A percentile compares a stretch with the other conserved stretches of the same genome.
Evolutionary conservation across 2,888 invertebrate species (phyloP).

Genomic region (Catocala sponsa): DNA sequence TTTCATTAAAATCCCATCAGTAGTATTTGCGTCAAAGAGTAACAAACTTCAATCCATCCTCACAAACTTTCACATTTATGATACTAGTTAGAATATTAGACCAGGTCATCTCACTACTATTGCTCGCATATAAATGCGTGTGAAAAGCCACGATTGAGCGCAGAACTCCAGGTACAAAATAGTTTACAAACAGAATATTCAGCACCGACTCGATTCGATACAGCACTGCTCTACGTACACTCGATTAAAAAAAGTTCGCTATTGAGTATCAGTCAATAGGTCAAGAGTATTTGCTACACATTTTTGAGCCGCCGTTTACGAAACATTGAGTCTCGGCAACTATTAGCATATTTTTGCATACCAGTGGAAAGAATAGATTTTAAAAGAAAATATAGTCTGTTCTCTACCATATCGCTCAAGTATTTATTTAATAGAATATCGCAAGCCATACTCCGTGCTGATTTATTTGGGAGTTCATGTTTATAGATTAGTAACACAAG

Average conservation of each 20-base stretch:
- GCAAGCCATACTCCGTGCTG: neutral
- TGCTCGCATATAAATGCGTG: no score
- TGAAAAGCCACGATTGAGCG: no score
- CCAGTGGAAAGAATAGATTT: slow-evolving; percentile 16
- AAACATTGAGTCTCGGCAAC: slow-evolving; percentile 17
- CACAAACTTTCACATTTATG: no score
- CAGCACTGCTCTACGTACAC: neutral
- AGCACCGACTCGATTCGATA: no score
- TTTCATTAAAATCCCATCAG: no score
- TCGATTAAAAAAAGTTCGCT: slow-evolving; percentile 5
- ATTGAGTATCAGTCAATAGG: slow-evolving; percentile 19
- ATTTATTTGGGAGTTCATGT: neutral
- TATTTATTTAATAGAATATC: slow-evolving; percentile 3
- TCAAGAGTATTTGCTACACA: slow-evolving; percentile 21
- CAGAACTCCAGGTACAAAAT: no score
- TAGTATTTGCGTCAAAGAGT: no score
- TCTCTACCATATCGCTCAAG: neutral
- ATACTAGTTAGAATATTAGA: no score
- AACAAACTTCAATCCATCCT: no score
- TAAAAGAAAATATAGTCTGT: slow-evolving; percentile 14
- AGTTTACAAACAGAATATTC: no score
- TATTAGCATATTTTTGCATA: slow-evolving; percentile 24
- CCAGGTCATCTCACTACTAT: no score
- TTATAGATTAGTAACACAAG: neutral
- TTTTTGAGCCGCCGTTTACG: slow-evolving; percentile 19